Base-by-base conservation (phyloP, 2,888 invertebrate species). In the Cybosia mesomella region DNA sequence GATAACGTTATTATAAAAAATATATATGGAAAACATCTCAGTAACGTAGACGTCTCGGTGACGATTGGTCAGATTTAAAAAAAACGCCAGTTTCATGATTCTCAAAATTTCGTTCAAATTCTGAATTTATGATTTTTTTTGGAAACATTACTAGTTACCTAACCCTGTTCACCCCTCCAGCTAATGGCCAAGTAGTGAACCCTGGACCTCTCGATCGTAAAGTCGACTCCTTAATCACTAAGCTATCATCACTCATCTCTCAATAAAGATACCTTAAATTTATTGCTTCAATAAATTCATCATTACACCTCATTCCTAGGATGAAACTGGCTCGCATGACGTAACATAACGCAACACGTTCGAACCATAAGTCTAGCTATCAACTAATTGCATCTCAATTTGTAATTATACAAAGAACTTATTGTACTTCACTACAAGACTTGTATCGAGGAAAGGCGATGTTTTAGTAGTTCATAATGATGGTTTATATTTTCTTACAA, bases 391-490 rank as follows among this genome's bases (percentile, higher is more conserved):
- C 71, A 79, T 79, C 81, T 71, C 60, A 54, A 69, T 79, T 79
- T 79, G 79, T 76, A 81, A 79, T 79, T 79, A 81, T 79, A 81
- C 79, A 81, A 79, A 76, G 77, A 69, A 22, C 62, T 53, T 58
- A 66, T 69, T 66, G 62, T 65, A 55, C 15, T 49, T 21, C 1
- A 24, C 9, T 24, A 60, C 66, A 61, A 53, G 57, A 15, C 24
- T 58, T 60, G 60, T 64, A 36, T 65, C 13, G 53, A 15, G n/a
- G 18, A 54, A 58, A 54, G 54, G 43, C 24, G 49, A 43, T n/a
- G n/a, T 55, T 66, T 58, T 28, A n/a, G 58, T 34, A 10, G 18
- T 18, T 58, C 3, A 9, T 34, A 34, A 58, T 32, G 9, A 32
- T 58, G 34, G 34, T 34, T 58, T 58, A 32, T 18, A 18, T 18